A percentile compares a stretch with the other conserved stretches of the same genome.
These are phyloP conservation scores for Maccullochella peelii DNA, from an alignment of 2,113 vertebrate species.

Conservation along the genomic window DNA sequence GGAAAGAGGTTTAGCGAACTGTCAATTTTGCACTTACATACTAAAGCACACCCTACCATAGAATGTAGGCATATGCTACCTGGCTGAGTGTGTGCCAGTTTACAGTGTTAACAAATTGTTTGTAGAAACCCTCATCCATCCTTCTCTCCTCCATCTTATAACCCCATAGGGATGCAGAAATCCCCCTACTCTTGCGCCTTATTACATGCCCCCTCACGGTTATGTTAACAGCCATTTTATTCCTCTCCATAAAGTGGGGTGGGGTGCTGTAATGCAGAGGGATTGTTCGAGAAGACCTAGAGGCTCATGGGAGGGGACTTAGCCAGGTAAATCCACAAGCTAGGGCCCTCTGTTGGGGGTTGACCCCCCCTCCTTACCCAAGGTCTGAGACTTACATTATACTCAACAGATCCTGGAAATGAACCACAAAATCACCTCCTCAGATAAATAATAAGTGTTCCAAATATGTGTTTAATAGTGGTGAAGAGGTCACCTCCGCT, in stretches of 20 bases:
- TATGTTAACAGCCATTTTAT: constrained; percentile 61
- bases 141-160: neutral
- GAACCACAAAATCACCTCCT: constrained; percentile 59
- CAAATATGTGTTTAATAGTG: constrained; percentile 68
- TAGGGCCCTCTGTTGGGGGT: constrained; percentile 41
- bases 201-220: constrained; percentile 34
- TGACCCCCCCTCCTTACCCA: constrained; percentile 20
- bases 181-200: constrained; percentile 24
- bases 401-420: constrained; percentile 54
- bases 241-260: constrained; percentile 56
- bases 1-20: neutral
- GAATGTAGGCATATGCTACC: neutral
- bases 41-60: neutral
- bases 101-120: constrained; percentile 15
- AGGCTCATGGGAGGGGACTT: constrained; percentile 38
- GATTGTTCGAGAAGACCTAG: constrained; percentile 52
- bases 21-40: neutral
- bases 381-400: constrained; percentile 23
- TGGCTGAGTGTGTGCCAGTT: neutral
- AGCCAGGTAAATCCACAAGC: constrained; percentile 63
- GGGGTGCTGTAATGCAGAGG: constrained; percentile 42
- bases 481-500: constrained; percentile 39
- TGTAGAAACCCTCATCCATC: constrained; percentile 16
- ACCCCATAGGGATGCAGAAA: constrained; percentile 24
- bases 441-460: constrained; percentile 73